Percentiles rank a stretch among this genome's conserved stretches.
Evolutionary conservation across 2,888 invertebrate genomes (phyloP).

Genomic region (Cephonodes hylas): DNA sequence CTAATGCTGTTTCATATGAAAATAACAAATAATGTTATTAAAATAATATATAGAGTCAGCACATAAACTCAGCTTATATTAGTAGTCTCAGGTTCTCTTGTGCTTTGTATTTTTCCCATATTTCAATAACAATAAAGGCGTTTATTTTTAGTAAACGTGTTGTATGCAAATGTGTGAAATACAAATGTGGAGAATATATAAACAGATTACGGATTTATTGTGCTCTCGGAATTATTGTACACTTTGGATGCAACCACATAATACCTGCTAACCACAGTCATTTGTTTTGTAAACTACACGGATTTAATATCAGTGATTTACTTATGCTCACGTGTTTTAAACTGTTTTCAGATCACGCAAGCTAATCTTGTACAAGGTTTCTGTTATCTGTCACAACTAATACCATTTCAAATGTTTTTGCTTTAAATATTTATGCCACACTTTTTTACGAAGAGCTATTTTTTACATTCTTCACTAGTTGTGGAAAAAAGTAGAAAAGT

Average conservation of each 20-base stretch:
- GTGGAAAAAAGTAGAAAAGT: no score
- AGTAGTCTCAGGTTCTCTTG: no score
- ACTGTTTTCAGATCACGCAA: conserved; percentile 4
- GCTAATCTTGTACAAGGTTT: not conserved
- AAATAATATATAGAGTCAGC: no score
- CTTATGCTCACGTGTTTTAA: conserved; percentile 6
- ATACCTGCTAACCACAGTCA: not conserved
- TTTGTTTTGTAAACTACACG: not conserved
- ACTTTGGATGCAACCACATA: not conserved
- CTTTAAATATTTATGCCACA: not conserved
- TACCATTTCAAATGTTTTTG: not conserved
- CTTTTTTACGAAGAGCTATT: not conserved
- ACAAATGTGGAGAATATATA: no score
- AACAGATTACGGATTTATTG: not conserved
- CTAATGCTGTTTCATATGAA: no score
- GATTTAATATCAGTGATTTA: not conserved
- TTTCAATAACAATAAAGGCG: no score
- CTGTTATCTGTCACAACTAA: not conserved
- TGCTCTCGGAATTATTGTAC: not conserved
- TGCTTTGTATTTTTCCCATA: no score
- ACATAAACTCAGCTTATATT: no score
- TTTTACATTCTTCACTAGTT: not conserved
- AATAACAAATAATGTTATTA: no score
- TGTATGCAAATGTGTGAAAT: not conserved
- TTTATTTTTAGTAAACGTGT: not conserved